Evolutionary conservation across 2,888 invertebrate genomes (phyloP).

Genomic region (Eumacrocentrus americanus): DNA sequence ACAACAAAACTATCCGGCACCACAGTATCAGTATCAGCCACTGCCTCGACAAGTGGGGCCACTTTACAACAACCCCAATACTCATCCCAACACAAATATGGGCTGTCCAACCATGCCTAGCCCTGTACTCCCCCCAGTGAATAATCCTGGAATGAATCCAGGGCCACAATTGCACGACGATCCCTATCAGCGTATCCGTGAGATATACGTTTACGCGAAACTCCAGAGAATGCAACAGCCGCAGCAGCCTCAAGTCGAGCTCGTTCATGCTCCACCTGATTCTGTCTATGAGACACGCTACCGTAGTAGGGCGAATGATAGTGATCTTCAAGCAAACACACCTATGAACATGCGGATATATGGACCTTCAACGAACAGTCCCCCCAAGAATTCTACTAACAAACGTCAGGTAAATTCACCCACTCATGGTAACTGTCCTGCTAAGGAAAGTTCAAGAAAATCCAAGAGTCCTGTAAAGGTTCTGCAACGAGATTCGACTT

Average conservation of each 20-base stretch:
- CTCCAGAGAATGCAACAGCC: conserved; percentile 28
- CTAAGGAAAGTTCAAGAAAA: conserved; percentile 36
- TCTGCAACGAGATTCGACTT: conserved; percentile 34
- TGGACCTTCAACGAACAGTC: conserved; percentile 4
- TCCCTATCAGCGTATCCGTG: conserved; percentile 31
- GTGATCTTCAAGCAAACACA: conserved; percentile 6
- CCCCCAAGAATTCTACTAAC: conserved; percentile 42
- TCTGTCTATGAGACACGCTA: neutral
- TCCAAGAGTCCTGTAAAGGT: conserved; percentile 49
- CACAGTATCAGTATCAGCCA: conserved; percentile 48
- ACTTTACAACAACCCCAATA: conserved; percentile 47
- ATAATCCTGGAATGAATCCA: conserved; percentile 38
- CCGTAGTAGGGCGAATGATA: too few species aligned
- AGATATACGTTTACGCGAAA: conserved; percentile 21
- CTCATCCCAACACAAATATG: conserved; percentile 40
- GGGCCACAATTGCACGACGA: conserved; percentile 37
- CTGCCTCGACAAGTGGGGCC: conserved; percentile 47
- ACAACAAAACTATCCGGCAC: conserved; percentile 46
- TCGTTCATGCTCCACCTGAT: conserved; percentile 14
- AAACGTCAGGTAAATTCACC: conserved; percentile 46
- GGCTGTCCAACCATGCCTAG: conserved; percentile 30
- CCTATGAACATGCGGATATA: conserved; percentile 11
- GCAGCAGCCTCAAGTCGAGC: conserved; percentile 14
- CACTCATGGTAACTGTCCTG: conserved; percentile 38
- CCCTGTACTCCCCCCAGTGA: conserved; percentile 9